Base-by-base conservation (phyloP, 2,888 invertebrate genomes). In the Lepidocyrtoides sp. region DNA sequence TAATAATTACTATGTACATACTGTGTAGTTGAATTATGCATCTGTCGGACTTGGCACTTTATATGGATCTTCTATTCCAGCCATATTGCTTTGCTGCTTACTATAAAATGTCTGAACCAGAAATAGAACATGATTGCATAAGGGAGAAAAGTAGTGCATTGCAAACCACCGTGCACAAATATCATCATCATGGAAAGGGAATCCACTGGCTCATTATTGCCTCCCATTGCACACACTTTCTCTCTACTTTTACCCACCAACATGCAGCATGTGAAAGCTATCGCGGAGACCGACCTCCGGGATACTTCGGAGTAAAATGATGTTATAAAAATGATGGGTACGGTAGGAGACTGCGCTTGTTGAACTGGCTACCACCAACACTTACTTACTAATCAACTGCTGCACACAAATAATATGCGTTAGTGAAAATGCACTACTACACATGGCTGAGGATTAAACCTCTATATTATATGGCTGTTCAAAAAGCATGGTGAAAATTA, bases 271-370 rank as follows among this genome's bases (percentile, higher is more conserved):
- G 29, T 26, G 41, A 63, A 63, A 17, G 20, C 44, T 83, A 60
- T n/a, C n/a, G 32, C 12, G 29, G 75, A 54, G 75, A 20, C 17
- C 86, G 77, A 77, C 75, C 72, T 54, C 89, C 89, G 89, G 89
- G 83, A 54, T 75, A 36, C 32, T 89, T 57, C 89, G 89, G 75
- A 83, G 44, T 77, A 60, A 8, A 83, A 51, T n/a, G 29, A 63
- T 26, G 12, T 63, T 12, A 32, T 66, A 60, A 32, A 7, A 0
- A 66, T 0, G 7, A n/a, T 26, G 66, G n/a, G 23, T 36, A 41
- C 69, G 72, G 23, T 72, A 17, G 20, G 82, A 83, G 89, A 82
- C 89, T 89, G 89, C 89, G 89, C 89, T 83, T 89, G 83, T 89
- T 89, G 89, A 89, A 29, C 23, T 20, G 12, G 36, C 7, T 60